Conservation (phyloP, 2,113 vertebrate species). For the Alaudala cheleensis region DNA sequence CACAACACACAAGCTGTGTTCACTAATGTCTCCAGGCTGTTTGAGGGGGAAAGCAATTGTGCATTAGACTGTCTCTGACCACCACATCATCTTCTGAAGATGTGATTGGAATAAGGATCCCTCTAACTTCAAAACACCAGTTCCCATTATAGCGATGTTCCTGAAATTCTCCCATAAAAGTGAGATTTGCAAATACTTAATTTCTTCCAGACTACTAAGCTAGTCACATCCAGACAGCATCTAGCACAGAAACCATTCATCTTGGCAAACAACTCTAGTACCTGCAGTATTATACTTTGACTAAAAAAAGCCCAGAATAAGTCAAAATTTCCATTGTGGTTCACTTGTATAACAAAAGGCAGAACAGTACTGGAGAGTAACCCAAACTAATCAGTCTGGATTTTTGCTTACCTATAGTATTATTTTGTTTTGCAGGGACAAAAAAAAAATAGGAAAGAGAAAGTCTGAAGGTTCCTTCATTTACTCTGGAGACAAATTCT, state of each 20-base stretch:
- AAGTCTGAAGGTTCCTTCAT: neutral
- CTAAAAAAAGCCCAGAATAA: neutral
- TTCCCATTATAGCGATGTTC: neutral
- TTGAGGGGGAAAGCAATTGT: neutral
- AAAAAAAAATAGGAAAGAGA: neutral
- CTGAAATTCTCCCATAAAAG: neutral
- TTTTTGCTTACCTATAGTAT: neutral
- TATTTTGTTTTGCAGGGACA: neutral
- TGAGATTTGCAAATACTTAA: neutral
- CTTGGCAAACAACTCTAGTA: neutral
- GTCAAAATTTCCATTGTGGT: neutral
- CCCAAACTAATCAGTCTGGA: neutral
- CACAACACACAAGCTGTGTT: neutral
- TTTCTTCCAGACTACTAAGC: neutral
- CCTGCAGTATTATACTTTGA: neutral
- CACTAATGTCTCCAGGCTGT: neutral
- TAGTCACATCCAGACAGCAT: neutral
- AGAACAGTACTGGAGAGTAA: neutral
- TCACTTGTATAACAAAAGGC: neutral
- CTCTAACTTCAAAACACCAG: neutral
- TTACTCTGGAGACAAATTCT: neutral
- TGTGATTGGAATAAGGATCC: neutral
- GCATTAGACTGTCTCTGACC: neutral
- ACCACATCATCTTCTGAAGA: neutral
- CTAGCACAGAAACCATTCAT: neutral